These are phyloP conservation scores for Anadara kagoshimensis DNA, from an alignment of 1,140 invertebrate species.

Conservation along the genomic window DNA sequence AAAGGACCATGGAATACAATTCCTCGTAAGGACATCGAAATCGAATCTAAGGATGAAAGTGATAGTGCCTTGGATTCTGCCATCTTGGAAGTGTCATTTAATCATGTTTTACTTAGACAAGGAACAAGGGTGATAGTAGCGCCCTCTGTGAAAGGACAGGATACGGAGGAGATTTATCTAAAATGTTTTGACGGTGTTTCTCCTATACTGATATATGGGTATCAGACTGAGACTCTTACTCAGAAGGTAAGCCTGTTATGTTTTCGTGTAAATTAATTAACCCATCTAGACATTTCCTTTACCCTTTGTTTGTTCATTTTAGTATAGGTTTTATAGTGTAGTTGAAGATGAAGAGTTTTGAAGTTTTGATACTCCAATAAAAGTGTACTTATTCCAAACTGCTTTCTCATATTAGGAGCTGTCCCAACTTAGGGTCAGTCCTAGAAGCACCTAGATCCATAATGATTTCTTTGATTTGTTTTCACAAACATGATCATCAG, in stretches of 20 bases:
- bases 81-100: slow-evolving; percentile 81
- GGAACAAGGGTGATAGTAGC: slow-evolving; percentile 84
- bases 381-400: too few relatives aligned
- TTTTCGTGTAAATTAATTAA: too few relatives aligned
- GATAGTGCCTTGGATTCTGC: slow-evolving; percentile 53
- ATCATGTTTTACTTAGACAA: slow-evolving; percentile 82
- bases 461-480: too few relatives aligned
- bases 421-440: too few relatives aligned
- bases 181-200: slow-evolving; percentile 76
- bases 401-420: too few relatives aligned
- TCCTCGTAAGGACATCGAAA: slow-evolving; percentile 80
- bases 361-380: too few relatives aligned
- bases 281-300: too few relatives aligned
- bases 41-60: slow-evolving; percentile 73
- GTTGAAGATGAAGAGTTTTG: too few relatives aligned
- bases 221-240: slow-evolving; percentile 77
- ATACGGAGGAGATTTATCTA: slow-evolving; percentile 64
- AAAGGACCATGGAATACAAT: slow-evolving; percentile 79
- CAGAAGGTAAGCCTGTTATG: slow-evolving; percentile 73
- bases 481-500: too few relatives aligned
- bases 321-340: too few relatives aligned
- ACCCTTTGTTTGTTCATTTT: too few relatives aligned
- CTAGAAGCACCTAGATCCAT: too few relatives aligned
- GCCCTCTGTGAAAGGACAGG: slow-evolving; percentile 75
- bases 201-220: slow-evolving; percentile 81